Evolutionary conservation across 2,888 invertebrate species (phyloP).

Genomic region (Polyommatus iphigenia): DNA sequence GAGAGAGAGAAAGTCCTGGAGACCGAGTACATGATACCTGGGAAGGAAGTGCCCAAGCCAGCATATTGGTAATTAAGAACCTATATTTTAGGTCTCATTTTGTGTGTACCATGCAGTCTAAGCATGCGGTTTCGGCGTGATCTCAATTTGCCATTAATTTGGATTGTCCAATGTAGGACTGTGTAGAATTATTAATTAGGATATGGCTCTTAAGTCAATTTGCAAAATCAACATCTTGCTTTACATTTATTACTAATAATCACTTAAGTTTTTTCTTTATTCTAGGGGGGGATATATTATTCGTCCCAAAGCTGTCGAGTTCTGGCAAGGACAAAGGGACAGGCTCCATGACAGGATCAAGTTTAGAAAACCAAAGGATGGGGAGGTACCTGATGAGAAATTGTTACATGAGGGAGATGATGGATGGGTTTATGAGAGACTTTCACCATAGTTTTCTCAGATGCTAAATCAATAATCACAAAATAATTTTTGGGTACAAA

Average conservation of each 20-base stretch:
- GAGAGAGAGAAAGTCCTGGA: slow-evolving; percentile 84
- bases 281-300: slow-evolving; percentile 94
- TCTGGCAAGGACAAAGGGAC: slow-evolving; percentile 99
- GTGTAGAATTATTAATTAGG: background rate
- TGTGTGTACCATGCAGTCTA: background rate
- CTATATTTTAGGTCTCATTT: background rate
- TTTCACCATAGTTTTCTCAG: slow-evolving; percentile 81
- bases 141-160: no score
- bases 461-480: background rate
- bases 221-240: no score
- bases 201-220: background rate
- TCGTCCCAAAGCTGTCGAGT: slow-evolving; percentile 91
- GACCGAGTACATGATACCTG: slow-evolving; percentile 81
- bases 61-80: slow-evolving; percentile 82
- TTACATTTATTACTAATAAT: background rate
- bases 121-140: background rate
- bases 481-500: background rate
- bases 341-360: slow-evolving; percentile 97
- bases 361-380: slow-evolving; percentile 83
- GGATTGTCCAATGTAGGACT: no score
- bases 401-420: slow-evolving; percentile 87
- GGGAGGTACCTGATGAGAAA: slow-evolving; percentile 83
- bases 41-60: slow-evolving; percentile 88
- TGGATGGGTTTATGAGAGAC: slow-evolving; percentile 96
- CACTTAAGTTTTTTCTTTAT: background rate